A percentile compares a stretch with the other conserved stretches of the same genome.
Evolutionary conservation across 2,797 vertebrate genomes (phyloP).

Genomic region (Ctenopoma kingsleyae): DNA sequence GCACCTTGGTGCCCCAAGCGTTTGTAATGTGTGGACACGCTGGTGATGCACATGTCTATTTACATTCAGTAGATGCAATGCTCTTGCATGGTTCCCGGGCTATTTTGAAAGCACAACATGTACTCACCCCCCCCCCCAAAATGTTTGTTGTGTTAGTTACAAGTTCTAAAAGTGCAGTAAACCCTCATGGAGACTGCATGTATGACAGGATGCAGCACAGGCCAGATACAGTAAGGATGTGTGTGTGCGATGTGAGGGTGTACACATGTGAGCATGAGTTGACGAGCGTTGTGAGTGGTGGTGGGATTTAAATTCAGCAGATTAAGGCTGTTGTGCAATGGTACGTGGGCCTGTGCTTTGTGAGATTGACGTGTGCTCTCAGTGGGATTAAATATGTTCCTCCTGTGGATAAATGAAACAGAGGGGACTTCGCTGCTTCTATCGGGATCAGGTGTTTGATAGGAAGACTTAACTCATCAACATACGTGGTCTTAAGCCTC

Average conservation of each 20-base stretch:
- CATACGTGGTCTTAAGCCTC: neutral
- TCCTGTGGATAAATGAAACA: slow-evolving; percentile 9
- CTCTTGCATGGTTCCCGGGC: neutral
- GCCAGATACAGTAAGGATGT: slow-evolving; percentile 7
- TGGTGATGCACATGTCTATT: neutral
- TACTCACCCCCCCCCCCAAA: neutral
- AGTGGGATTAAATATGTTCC: slow-evolving; percentile 32
- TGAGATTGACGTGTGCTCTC: slow-evolving; percentile 47
- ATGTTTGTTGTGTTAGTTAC: neutral
- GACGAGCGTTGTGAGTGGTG: slow-evolving; percentile 5
- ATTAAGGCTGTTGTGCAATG: slow-evolving; percentile 61
- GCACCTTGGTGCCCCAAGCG: neutral
- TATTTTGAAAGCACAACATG: neutral
- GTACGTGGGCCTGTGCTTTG: slow-evolving; percentile 37
- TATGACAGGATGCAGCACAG: slow-evolving; percentile 5
- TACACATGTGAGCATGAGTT: too few relatives aligned
- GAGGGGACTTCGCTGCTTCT: slow-evolving; percentile 4
- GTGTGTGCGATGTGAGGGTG: neutral
- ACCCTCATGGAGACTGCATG: neutral
- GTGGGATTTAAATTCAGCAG: slow-evolving; percentile 46
- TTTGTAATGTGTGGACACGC: neutral
- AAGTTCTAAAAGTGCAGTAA: neutral
- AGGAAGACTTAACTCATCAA: neutral
- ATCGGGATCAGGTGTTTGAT: neutral
- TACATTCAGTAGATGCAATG: neutral